Evolutionary conservation across 2,797 vertebrate genomes (phyloP), one percentile per base, ranked within the genome.

Genomic region (Pristis pectinata): DNA sequence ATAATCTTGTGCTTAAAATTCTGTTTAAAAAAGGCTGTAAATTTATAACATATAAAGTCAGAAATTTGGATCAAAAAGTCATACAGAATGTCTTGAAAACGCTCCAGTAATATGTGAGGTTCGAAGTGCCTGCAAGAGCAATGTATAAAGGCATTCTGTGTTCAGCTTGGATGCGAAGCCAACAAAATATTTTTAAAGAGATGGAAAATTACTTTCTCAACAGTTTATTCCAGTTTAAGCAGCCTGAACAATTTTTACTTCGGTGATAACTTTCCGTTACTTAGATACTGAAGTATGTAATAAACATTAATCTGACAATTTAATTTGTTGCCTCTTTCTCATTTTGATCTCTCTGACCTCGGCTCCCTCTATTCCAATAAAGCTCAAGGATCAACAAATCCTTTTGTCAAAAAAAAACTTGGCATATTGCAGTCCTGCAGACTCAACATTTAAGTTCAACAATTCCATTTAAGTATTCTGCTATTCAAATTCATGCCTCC

Each of bases 141-240:
- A 7, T 44, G n/a, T 44, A 70, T 70, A 44, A 91, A 72, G 37
- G 41, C 37, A 44, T 92, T 67, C 61, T 27, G 37, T 93, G 37
- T 93, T 93, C 67, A 92, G 13, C 30, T 67, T n/a, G 34, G 6
- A 67, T 37, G 7, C n/a, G 17, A 93, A 70, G 67, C 27, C 37
- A 44, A 37, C 44, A 70, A 92, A 70, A 93, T 70, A 92, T 93
- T 72, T 93, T 72, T 41, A 93, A 91, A 91, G n/a, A 27, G 10
- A 93, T 72, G 64, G 37, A 93, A 93, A 93, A 6, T 72, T 64
- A 93, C 91, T 19, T 93, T 41, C 61, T 93, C 64, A 93, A 41
- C 91, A 93, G 61, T 93, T 93, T 93, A 41, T 93, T 44, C 64
- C 19, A 72, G 91, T 37, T 93, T 44, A 37, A 93, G 41, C 10